Evolutionary conservation across 2,113 vertebrate species (phyloP).

Genomic region (Brachionichthys hirsutus): DNA sequence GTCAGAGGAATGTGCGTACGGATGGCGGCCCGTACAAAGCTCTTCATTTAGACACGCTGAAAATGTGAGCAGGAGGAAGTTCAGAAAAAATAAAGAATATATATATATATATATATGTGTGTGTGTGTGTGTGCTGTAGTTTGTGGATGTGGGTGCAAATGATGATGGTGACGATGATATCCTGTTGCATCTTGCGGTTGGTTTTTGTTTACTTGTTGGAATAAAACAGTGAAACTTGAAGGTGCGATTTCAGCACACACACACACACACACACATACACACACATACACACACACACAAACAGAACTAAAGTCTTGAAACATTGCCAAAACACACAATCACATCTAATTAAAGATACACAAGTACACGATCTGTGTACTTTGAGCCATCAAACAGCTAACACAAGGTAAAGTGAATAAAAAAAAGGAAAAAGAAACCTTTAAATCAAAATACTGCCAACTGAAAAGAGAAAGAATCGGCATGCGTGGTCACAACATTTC

Average conservation of each 20-base stretch:
- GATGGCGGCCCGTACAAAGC: too few relatives aligned
- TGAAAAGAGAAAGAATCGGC: neutral
- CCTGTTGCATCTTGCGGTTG: slow-evolving; percentile 39
- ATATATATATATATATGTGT: too few relatives aligned
- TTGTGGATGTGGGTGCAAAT: slow-evolving; percentile 30
- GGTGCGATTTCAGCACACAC: slow-evolving; percentile 3
- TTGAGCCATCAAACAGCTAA: neutral
- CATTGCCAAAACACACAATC: slow-evolving; percentile 2
- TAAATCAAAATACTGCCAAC: neutral
- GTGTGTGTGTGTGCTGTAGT: neutral
- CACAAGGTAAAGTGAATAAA: neutral
- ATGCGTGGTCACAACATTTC: neutral
- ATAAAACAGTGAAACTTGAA: slow-evolving; percentile 25
- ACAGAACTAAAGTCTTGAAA: neutral
- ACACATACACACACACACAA: neutral
- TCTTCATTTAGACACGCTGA: too few relatives aligned
- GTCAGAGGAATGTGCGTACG: too few relatives aligned
- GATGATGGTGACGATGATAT: slow-evolving; percentile 39
- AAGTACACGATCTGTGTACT: neutral
- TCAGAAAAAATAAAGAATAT: neutral
- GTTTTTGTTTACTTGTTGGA: slow-evolving; percentile 41
- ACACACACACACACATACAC: neutral
- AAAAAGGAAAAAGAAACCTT: neutral
- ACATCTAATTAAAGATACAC: neutral
- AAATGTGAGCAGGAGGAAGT: too few relatives aligned